These are phyloP conservation scores for Leptopilina myrica DNA, from an alignment of 2,888 invertebrate genomes.

Conservation along the genomic window DNA sequence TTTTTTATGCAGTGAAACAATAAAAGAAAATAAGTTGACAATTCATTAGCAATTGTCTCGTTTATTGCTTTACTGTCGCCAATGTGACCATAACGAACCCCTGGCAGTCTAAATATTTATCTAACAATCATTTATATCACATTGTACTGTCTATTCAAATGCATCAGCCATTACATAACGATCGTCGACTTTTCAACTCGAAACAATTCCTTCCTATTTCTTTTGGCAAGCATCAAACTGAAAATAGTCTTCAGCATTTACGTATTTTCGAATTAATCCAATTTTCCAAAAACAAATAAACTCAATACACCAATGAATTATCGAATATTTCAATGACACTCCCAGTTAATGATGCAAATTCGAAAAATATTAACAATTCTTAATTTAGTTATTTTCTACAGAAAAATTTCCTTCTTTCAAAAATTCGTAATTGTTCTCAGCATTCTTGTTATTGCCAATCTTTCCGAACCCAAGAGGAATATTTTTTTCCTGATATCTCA, in stretches of 20 bases:
- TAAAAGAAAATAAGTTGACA: slow-evolving; percentile 56
- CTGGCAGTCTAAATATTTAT: slow-evolving; percentile 69
- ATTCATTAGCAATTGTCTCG: slow-evolving; percentile 52
- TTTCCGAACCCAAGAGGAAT: too few species aligned
- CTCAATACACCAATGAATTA: neutral
- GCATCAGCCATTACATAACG: slow-evolving; percentile 25
- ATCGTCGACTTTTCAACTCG: slow-evolving; percentile 14
- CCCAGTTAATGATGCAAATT: neutral
- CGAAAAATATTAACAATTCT: neutral
- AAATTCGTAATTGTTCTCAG: too few species aligned
- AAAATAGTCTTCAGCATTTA: slow-evolving; percentile 14
- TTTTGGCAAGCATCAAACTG: slow-evolving; percentile 26
- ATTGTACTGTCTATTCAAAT: slow-evolving; percentile 31
- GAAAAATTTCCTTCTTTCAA: too few species aligned
- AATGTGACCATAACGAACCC: slow-evolving; percentile 64
- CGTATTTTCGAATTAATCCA: too few species aligned
- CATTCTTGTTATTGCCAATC: too few species aligned
- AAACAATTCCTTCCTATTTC: slow-evolving; percentile 31
- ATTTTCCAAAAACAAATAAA: neutral
- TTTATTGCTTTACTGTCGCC: slow-evolving; percentile 65
- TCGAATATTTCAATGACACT: neutral
- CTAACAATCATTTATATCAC: slow-evolving; percentile 43
- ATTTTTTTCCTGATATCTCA: too few species aligned
- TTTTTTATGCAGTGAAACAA: neutral
- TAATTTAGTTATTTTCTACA: too few species aligned